A percentile compares a stretch with the other conserved stretches of the same genome.
phyloP scores from a whole-genome alignment of 2,797 vertebrate species.

The Aselliscus stoliczkanus region DNA sequence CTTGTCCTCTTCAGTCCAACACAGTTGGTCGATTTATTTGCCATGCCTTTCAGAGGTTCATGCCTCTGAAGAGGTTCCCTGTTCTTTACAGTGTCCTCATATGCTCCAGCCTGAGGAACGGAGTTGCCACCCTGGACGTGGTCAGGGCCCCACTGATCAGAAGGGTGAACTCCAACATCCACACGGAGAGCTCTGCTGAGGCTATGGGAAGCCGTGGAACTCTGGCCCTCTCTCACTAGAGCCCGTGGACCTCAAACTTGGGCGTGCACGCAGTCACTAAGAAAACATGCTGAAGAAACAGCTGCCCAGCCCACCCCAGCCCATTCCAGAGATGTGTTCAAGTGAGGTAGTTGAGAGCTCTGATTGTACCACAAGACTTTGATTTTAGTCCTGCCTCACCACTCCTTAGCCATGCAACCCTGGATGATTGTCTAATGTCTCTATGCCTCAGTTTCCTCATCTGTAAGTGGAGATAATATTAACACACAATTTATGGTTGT shows the following conservation, averaged over 20 bases:
- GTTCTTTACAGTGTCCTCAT: fast-evolving
- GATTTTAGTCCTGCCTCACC: not conserved
- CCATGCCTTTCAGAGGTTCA: not conserved
- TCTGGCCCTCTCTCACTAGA: not conserved
- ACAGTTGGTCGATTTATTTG: not conserved
- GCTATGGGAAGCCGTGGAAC: not conserved
- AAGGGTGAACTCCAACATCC: not conserved
- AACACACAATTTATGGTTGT: not conserved
- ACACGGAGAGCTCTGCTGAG: not conserved
- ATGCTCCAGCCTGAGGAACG: not conserved
- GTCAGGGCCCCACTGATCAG: not conserved
- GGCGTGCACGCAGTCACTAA: not conserved
- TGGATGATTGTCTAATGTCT: not conserved
- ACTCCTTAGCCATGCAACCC: not conserved
- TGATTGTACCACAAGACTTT: not conserved
- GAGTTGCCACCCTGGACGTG: not conserved
- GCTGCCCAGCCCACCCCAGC: fast-evolving
- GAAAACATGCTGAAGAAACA: fast-evolving
- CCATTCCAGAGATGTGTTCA: no score
- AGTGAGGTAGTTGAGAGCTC: not conserved
- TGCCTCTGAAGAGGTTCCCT: not conserved
- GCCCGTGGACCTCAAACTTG: not conserved
- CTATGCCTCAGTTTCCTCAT: not conserved
- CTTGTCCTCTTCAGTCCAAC: not conserved
- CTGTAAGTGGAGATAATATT: not conserved